Conservation (phyloP, 2,888 invertebrate species). For the Pollenia griseotomentosa region DNA sequence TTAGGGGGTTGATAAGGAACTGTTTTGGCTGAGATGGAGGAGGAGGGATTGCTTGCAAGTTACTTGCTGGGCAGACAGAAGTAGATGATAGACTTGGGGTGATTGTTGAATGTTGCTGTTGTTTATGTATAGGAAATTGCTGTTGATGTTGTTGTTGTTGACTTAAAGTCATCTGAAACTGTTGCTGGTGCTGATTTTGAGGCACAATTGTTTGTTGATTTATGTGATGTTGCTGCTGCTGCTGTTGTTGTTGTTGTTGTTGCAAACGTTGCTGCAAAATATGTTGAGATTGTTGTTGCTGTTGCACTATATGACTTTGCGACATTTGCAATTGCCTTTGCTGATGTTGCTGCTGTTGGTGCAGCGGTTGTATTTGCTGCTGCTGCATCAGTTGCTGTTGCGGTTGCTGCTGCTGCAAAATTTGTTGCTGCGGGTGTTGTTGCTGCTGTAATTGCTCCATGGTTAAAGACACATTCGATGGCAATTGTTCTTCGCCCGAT, state of each 20-base stretch:
- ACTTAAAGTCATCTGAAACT: constrained; percentile 67
- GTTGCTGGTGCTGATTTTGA: constrained; percentile 62
- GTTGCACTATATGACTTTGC: constrained; percentile 65
- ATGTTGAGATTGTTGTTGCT: constrained; percentile 74
- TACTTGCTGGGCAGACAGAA: constrained; percentile 25
- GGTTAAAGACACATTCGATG: constrained; percentile 69
- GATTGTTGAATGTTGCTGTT: constrained; percentile 67
- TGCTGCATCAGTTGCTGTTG: constrained; percentile 69
- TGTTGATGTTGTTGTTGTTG: constrained; percentile 75
- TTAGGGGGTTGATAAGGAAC: constrained; percentile 95
- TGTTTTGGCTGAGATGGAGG: constrained; percentile 85
- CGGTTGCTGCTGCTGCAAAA: constrained; percentile 28
- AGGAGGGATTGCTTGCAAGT: constrained; percentile 16
- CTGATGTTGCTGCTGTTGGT: constrained; percentile 69
- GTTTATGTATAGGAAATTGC: constrained; percentile 72
- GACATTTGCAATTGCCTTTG: constrained; percentile 72
- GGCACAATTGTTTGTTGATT: constrained; percentile 73
- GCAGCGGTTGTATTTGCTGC: constrained; percentile 71
- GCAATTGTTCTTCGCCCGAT: constrained; percentile 67
- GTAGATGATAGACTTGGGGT: constrained; percentile 15
- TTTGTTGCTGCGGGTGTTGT: constrained; percentile 65
- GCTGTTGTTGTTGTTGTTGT: constrained; percentile 71
- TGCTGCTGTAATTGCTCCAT: constrained; percentile 73
- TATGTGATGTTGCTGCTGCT: constrained; percentile 68
- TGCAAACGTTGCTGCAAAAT: constrained; percentile 72